These are phyloP conservation scores for Actinopyga echinites DNA, from an alignment of 53 echinoderm and acorn worm species.

Conservation along the genomic window DNA sequence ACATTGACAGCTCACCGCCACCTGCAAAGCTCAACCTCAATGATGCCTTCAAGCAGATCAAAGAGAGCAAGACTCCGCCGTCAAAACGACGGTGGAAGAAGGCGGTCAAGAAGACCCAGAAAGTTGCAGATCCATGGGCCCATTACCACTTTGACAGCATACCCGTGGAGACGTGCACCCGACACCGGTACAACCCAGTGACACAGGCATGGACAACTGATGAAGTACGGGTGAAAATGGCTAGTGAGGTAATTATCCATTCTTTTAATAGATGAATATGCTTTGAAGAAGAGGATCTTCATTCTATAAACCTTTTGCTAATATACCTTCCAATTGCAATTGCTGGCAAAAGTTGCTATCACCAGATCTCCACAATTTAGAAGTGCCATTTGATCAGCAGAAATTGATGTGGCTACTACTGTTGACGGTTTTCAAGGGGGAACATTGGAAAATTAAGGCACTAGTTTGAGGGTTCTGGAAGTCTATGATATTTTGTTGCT, in stretches of 20 bases:
- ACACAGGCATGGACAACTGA: conserved; percentile 79
- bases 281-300: too few relatives aligned
- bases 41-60: conserved; percentile 26
- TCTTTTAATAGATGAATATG: background rate
- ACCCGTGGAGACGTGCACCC: conserved; percentile 59
- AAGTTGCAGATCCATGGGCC: conserved; percentile 77
- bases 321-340: too few relatives aligned
- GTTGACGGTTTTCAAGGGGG: too few relatives aligned
- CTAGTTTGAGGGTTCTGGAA: too few relatives aligned
- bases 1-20: background rate
- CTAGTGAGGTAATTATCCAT: conserved; percentile 62
- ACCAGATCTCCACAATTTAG: too few relatives aligned
- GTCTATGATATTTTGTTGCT: too few relatives aligned
- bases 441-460: too few relatives aligned
- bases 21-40: conserved; percentile 19
- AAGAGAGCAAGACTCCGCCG: conserved; percentile 45
- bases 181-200: conserved; percentile 85
- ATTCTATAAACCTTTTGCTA: background rate
- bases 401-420: too few relatives aligned
- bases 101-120: conserved; percentile 58
- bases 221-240: conserved; percentile 77
- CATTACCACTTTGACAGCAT: conserved; percentile 83
- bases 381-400: too few relatives aligned
- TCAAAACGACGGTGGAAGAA: conserved; percentile 73
- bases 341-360: too few relatives aligned